Conservation (phyloP, 2,113 vertebrate species). For the Saiga tatarica region DNA sequence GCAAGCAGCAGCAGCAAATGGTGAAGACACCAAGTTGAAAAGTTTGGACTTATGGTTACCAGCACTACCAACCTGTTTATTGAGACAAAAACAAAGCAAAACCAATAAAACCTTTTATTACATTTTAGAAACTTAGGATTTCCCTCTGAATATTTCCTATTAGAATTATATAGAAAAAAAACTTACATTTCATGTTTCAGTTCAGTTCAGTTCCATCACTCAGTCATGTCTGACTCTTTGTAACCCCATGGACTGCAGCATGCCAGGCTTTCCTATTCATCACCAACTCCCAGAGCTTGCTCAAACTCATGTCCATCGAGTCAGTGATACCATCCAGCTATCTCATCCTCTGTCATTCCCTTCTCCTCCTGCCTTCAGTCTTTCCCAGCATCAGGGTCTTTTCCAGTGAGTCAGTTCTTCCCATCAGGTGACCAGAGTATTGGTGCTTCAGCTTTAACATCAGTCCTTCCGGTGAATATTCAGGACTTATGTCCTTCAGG, state of each 20-base stretch:
- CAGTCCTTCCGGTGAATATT: not conserved
- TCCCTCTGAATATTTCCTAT: conserved; percentile 56
- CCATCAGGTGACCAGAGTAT: not conserved
- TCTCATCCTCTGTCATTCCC: not conserved
- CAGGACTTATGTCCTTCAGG: not conserved
- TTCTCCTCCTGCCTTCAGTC: not conserved
- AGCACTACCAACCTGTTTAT: conserved; percentile 56
- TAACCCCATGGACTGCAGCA: not conserved
- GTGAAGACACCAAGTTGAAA: not conserved
- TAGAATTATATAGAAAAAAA: conserved; percentile 50
- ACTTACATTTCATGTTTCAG: conserved; percentile 68
- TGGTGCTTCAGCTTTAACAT: not conserved
- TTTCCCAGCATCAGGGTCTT: not conserved
- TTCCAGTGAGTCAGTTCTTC: not conserved
- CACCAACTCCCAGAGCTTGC: not conserved
- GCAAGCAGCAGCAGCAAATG: conserved; percentile 46
- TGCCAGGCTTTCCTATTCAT: not conserved
- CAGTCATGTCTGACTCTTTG: not conserved
- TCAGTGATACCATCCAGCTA: not conserved
- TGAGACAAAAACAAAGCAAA: conserved; percentile 73
- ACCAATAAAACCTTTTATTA: conserved; percentile 28
- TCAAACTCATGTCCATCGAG: not conserved
- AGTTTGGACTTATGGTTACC: conserved; percentile 42
- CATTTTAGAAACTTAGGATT: conserved; percentile 25
- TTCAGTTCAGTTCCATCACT: not conserved